Base-by-base conservation (phyloP, 2,113 vertebrate species). In the Dendrocopos noguchii region DNA sequence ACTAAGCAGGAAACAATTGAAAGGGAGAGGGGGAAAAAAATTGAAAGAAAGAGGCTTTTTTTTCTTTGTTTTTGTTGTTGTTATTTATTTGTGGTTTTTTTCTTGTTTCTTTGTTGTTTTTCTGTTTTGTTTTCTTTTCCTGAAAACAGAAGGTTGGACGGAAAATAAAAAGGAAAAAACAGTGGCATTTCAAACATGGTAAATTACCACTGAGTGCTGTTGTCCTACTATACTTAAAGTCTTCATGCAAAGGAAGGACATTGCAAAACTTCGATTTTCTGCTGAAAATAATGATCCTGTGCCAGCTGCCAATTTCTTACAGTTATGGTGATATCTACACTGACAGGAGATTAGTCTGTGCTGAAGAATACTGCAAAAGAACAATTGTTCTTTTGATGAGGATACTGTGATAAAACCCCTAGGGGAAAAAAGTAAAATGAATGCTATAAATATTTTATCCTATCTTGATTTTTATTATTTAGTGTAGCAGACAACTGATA, bases 11-110 rank as follows among this genome's bases (percentile, higher is more conserved):
- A 84, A 75, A 57, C 4, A 81, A 57, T 2, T 66, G 12, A 84
- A 80, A 6, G 3, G 53, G 5, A 87, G 47, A 16, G 8, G 59
- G 3, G 72, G 11, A 50, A 56, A 91, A 91, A 66, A 89, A 65
- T 2, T 0, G 2, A 17, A 42, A 34, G 18, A 80, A 65, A 74
- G 34, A 34, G 15, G 15, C 25, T 29, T 6, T 10, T 1, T 1
- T 44, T 3, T 19, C 9, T 44, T 31, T 28, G 8, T 9, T 39
- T 39, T 3, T 22, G n/a, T 44, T 29, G 42, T 28, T 25, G 22
- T 36, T 1, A 2, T 10, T 6, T 8, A 5, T 7, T 29, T 28
- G 28, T 63, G 3, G 5, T 3, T 8, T 6, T 25, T 31, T 67
- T 21, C 21, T 16, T 28, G 15, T 28, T 55, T 16, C 53, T 15